phyloP scores from a whole-genome alignment of 1,140 invertebrate species.

The Apis cerana region DNA sequence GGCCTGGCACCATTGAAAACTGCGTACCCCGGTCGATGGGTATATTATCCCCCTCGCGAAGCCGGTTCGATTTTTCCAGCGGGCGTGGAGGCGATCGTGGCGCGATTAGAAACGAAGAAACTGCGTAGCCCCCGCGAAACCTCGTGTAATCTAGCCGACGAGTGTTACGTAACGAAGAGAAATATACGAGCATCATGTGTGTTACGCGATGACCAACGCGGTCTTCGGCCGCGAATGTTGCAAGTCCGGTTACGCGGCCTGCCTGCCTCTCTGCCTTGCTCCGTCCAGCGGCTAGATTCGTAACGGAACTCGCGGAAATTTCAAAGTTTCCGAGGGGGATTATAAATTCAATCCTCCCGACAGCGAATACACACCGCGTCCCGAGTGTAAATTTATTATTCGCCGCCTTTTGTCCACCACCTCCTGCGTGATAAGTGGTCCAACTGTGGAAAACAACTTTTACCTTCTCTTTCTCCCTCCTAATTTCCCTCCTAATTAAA shows the following conservation, averaged over 20 bases:
- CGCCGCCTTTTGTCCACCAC: neutral
- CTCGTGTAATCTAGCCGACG: conserved; percentile 32
- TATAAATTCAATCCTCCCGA: conserved; percentile 44
- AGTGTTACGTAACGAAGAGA: conserved; percentile 33
- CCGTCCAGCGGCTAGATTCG: conserved; percentile 37
- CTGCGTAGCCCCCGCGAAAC: conserved; percentile 22
- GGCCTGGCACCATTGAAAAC: neutral
- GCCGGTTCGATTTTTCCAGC: neutral
- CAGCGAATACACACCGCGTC: neutral
- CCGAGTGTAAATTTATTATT: conserved; percentile 28
- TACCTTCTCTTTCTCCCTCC: too few species aligned
- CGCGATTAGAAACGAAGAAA: conserved; percentile 32
- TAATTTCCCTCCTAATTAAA: neutral
- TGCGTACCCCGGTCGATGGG: neutral
- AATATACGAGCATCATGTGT: conserved; percentile 46
- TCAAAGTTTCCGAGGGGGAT: conserved; percentile 19
- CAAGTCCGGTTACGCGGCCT: conserved; percentile 45
- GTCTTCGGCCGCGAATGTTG: conserved; percentile 37
- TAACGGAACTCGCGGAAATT: conserved; percentile 56
- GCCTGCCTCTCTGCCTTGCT: neutral
- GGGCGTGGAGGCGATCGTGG: conserved; percentile 6
- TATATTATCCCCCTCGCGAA: neutral
- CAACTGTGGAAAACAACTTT: too few species aligned
- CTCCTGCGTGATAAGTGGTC: neutral
- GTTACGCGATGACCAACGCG: conserved; percentile 41